phyloP scores from a whole-genome alignment of 2,888 invertebrate genomes.

The Pherbina coryleti region DNA sequence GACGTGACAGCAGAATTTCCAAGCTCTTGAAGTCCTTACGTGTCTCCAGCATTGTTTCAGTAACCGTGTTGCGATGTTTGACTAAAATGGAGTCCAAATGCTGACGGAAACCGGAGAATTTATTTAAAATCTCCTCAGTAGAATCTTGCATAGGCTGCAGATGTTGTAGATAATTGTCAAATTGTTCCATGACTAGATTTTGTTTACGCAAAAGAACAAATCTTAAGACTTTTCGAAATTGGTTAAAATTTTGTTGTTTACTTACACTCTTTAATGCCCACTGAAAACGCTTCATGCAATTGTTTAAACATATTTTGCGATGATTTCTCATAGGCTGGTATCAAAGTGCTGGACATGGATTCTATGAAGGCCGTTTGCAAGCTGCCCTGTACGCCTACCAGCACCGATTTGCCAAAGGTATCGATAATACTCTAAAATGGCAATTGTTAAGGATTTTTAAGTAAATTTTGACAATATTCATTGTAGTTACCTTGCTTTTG shows the following conservation, averaged over 20 bases:
- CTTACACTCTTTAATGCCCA: slow-evolving; percentile 91
- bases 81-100: slow-evolving; percentile 60
- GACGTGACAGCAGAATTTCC: slow-evolving; percentile 63
- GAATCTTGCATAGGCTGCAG: slow-evolving; percentile 66
- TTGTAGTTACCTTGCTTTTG: slow-evolving; percentile 78
- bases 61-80: slow-evolving; percentile 62
- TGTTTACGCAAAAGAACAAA: not conserved
- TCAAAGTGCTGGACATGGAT: slow-evolving; percentile 79
- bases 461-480: not conserved
- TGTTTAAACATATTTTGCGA: slow-evolving; percentile 90
- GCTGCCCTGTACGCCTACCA: slow-evolving; percentile 78
- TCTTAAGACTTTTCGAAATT: not conserved
- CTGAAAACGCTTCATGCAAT: slow-evolving; percentile 87
- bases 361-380: slow-evolving; percentile 84
- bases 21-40: slow-evolving; percentile 66
- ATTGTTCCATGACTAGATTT: slow-evolving; percentile 70
- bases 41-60: slow-evolving; percentile 65
- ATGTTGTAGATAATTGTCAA: slow-evolving; percentile 70
- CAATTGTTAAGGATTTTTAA: not conserved
- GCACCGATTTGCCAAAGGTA: slow-evolving; percentile 77
- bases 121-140: slow-evolving; percentile 64
- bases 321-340: slow-evolving; percentile 90
- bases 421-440: slow-evolving; percentile 79
- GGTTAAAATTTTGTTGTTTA: slow-evolving; percentile 28
- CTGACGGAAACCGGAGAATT: slow-evolving; percentile 63